phyloP scores from a whole-genome alignment of 2,888 invertebrate genomes.

The Zygogramma bicolorata region DNA sequence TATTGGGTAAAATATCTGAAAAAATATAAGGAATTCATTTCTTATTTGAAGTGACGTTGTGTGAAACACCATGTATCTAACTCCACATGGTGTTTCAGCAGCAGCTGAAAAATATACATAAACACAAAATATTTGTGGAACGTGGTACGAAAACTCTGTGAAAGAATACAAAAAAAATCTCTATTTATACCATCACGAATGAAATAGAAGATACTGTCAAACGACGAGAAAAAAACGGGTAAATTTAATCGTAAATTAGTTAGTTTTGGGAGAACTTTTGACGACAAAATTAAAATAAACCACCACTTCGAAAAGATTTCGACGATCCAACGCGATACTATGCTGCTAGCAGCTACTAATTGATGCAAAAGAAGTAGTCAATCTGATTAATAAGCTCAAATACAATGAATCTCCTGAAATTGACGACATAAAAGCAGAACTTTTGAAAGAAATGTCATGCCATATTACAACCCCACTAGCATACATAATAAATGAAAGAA shows the following conservation, averaged over 20 bases:
- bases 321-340: too few species aligned
- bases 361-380: not conserved
- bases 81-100: too few species aligned
- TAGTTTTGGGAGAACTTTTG: slow-evolving; percentile 2
- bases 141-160: not conserved
- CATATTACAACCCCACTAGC: not conserved
- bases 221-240: not conserved
- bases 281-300: not conserved
- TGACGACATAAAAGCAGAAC: not conserved
- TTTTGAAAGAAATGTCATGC: not conserved
- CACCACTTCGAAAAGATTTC: not conserved
- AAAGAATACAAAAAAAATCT: not conserved
- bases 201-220: not conserved
- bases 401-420: too few species aligned
- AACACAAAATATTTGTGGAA: slow-evolving; percentile 8
- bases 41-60: too few species aligned
- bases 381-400: not conserved
- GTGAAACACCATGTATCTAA: too few species aligned
- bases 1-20: too few species aligned
- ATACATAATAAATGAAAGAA: too few species aligned
- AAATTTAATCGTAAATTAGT: slow-evolving; percentile 7
- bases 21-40: too few species aligned
- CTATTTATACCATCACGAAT: not conserved
- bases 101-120: not conserved
- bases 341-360: too few species aligned